Conservation (phyloP, 2,797 vertebrate genomes). For the Buphagus erythrorhynchus region DNA sequence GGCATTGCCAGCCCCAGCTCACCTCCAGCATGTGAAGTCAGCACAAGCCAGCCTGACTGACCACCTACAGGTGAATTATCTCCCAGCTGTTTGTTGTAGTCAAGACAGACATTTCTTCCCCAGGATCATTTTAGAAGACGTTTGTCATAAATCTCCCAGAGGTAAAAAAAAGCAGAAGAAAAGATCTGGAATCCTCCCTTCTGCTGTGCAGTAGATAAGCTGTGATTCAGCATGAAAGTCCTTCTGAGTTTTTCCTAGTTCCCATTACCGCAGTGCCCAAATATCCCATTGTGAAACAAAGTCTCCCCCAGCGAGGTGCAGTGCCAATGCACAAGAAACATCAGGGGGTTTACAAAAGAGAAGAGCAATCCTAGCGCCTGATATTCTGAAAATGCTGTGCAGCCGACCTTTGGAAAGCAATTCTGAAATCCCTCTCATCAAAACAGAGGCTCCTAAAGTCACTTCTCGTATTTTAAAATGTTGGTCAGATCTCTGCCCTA, state of each 20-base stretch:
- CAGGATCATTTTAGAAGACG: not conserved
- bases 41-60: not conserved
- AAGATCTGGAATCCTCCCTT: not conserved
- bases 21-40: not conserved
- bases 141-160: not conserved
- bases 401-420: conserved; percentile 31
- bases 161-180: not conserved
- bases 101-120: not conserved
- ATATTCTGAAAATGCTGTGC: not conserved
- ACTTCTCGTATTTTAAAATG: not conserved
- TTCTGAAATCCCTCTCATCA: conserved; percentile 4
- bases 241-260: not conserved
- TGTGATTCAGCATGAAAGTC: conserved; percentile 14
- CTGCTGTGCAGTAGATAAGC: conserved; percentile 13
- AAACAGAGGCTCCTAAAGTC: conserved; percentile 26
- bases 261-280: conserved; percentile 38
- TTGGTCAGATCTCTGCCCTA: not conserved
- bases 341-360: conserved; percentile 47
- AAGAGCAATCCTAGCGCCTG: conserved; percentile 34
- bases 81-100: not conserved
- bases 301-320: conserved; percentile 45
- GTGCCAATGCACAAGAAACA: conserved; percentile 34
- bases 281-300: conserved; percentile 46
- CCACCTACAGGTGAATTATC: not conserved
- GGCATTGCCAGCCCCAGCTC: not conserved